Conservation (phyloP, 1,140 invertebrate species). For the Drosophila navojoa region DNA sequence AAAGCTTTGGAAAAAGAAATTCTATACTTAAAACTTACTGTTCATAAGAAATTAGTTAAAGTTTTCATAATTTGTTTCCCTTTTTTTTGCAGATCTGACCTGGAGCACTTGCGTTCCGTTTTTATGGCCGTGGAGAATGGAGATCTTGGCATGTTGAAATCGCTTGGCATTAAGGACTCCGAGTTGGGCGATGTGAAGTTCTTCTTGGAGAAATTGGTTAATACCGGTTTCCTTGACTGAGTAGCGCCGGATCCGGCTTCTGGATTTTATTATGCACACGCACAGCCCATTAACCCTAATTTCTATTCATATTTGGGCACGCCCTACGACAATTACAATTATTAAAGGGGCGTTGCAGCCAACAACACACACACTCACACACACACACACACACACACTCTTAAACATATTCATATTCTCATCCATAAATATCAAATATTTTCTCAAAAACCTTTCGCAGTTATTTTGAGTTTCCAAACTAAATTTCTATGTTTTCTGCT, state of each 20-base stretch:
- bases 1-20: too few species aligned
- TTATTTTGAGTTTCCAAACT: slow-evolving; percentile 21
- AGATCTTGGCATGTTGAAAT: slow-evolving; percentile 96
- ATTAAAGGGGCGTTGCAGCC: slow-evolving; percentile 53
- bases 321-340: slow-evolving; percentile 80
- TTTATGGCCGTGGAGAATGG: slow-evolving; percentile 99
- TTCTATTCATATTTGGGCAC: slow-evolving; percentile 86
- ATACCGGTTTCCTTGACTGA: slow-evolving; percentile 98
- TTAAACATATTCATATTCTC: slow-evolving; percentile 10
- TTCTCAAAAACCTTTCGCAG: slow-evolving; percentile 42
- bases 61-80: not conserved
- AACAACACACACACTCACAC: slow-evolving; percentile 34
- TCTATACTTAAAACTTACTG: too few species aligned
- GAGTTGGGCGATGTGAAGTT: slow-evolving; percentile 98
- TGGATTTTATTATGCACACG: slow-evolving; percentile 86
- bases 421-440: slow-evolving; percentile 26
- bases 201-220: slow-evolving; percentile 97
- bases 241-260: slow-evolving; percentile 88
- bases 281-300: slow-evolving; percentile 86
- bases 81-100: slow-evolving; percentile 87
- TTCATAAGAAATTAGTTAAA: not conserved
- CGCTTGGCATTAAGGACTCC: slow-evolving; percentile 96
- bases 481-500: slow-evolving; percentile 6
- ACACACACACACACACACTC: slow-evolving; percentile 13
- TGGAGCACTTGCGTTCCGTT: slow-evolving; percentile 96